Conservation (phyloP, 2,113 vertebrate genomes). For the Zapus hudsonius region DNA sequence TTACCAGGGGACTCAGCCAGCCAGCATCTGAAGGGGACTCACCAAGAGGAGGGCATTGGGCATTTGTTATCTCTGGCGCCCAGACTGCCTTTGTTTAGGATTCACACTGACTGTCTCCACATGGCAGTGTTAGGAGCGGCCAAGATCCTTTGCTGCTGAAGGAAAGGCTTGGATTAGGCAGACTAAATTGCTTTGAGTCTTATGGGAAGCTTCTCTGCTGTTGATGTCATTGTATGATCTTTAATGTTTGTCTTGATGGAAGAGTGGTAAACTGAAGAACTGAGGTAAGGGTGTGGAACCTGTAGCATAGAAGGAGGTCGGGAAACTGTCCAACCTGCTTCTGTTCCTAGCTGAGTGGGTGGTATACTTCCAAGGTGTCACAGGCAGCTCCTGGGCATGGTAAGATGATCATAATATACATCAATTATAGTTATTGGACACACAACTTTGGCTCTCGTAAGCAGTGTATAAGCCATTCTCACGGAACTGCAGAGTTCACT, state of each 20-base stretch:
- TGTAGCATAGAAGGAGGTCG: background rate
- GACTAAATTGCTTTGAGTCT: background rate
- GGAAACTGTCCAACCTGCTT: constrained; percentile 18
- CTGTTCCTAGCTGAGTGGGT: background rate
- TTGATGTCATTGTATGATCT: background rate
- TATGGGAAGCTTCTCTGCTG: constrained; percentile 3
- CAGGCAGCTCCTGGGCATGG: background rate
- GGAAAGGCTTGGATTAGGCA: background rate
- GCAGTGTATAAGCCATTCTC: background rate
- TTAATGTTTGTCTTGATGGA: background rate
- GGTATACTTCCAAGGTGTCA: background rate
- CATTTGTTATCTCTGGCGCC: background rate
- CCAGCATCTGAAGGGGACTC: background rate
- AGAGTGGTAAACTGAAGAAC: background rate
- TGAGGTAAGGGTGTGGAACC: background rate
- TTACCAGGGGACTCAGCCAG: background rate
- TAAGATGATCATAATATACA: background rate
- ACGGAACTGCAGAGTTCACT: background rate
- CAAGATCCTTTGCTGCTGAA: background rate
- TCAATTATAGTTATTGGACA: background rate
- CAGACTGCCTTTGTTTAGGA: background rate
- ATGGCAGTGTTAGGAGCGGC: background rate
- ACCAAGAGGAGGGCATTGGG: background rate
- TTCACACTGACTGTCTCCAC: background rate
- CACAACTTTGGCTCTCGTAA: background rate